phyloP scores from a whole-genome alignment of 1,140 invertebrate species.

The Drosophila nannoptera region DNA sequence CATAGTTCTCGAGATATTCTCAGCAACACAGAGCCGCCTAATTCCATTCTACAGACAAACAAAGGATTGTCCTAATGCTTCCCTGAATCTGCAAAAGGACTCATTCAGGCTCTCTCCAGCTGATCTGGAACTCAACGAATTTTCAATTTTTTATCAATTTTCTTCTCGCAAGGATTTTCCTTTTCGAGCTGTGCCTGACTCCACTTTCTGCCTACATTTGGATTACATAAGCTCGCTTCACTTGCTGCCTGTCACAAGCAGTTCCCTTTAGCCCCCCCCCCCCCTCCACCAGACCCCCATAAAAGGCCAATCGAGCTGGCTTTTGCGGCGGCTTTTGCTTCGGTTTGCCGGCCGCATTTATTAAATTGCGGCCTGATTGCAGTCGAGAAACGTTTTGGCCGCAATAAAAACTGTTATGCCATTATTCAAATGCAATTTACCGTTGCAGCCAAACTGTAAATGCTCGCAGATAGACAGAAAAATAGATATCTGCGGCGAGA shows the following conservation, averaged over 20 bases:
- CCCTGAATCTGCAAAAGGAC: no score
- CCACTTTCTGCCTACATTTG: no score
- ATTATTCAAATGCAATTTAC: constrained; percentile 30
- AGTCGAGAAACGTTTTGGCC: constrained; percentile 13
- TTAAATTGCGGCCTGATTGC: constrained; percentile 23
- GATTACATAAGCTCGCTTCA: not conserved
- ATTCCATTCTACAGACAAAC: no score
- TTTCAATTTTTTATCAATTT: no score
- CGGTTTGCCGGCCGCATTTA: constrained; percentile 9
- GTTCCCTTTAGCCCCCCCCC: no score
- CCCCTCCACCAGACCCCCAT: not conserved
- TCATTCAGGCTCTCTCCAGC: no score
- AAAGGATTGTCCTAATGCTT: no score
- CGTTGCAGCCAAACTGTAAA: not conserved
- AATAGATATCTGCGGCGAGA: not conserved
- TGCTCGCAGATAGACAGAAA: not conserved
- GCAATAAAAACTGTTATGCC: constrained; percentile 27
- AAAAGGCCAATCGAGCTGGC: constrained; percentile 3
- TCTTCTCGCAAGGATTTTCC: no score
- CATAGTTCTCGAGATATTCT: no score
- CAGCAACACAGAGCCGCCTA: no score
- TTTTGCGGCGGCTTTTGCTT: not conserved
- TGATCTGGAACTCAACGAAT: no score
- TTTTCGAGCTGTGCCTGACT: no score
- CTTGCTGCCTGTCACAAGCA: not conserved